These are phyloP conservation scores for Microplitis manilae DNA, from an alignment of 2,888 invertebrate genomes.

Conservation along the genomic window DNA sequence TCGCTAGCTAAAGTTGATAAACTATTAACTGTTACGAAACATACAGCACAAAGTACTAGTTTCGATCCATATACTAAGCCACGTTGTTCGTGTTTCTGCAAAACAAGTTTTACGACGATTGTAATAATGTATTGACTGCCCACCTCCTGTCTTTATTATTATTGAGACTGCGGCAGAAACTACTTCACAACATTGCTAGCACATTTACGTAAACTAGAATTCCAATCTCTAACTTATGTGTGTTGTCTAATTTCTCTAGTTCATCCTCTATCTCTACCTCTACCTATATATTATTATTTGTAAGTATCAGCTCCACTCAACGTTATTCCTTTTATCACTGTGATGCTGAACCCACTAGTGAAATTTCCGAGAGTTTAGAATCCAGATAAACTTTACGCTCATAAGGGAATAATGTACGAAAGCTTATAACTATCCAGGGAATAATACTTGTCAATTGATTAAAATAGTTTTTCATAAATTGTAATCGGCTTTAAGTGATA, in stretches of 20 bases:
- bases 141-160: constrained; percentile 4
- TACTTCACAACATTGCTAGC: constrained; percentile 16
- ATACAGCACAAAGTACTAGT: not conserved
- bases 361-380: not conserved
- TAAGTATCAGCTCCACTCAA: not conserved
- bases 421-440: not conserved
- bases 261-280: not conserved
- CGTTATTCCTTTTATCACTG: not conserved
- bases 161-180: constrained; percentile 21
- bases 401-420: not conserved
- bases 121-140: not conserved
- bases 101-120: not conserved
- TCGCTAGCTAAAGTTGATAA: not conserved
- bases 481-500: not conserved
- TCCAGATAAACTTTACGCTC: not conserved
- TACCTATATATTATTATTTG: not conserved
- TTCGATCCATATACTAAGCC: not conserved
- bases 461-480: not conserved
- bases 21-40: not conserved
- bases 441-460: not conserved
- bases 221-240: constrained; percentile 24
- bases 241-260: constrained; percentile 17
- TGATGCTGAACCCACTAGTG: not conserved
- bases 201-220: constrained; percentile 36
- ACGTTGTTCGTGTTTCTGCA: not conserved